Percentiles rank a stretch among this genome's conserved stretches.
Evolutionary conservation across 2,888 invertebrate species (phyloP).

Genomic region (Eubasilissa splendida): DNA sequence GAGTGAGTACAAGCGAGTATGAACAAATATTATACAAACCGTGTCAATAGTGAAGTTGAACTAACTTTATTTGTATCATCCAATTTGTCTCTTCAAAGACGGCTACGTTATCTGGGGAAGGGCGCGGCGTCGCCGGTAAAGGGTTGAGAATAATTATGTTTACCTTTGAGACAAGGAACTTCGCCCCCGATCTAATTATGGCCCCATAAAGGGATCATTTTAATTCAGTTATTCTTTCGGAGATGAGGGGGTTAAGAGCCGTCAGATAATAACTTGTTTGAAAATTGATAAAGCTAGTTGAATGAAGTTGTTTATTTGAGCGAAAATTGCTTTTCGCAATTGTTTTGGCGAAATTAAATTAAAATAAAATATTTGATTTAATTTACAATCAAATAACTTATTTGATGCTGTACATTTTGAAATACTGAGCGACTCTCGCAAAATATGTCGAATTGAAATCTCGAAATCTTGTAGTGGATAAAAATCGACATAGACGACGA

Average conservation of each 20-base stretch:
- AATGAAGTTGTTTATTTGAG: too few relatives aligned
- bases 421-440: too few relatives aligned
- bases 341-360: too few relatives aligned
- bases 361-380: too few relatives aligned
- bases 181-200: constrained; percentile 25
- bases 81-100: constrained; percentile 16
- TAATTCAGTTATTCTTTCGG: constrained; percentile 26
- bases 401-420: too few relatives aligned
- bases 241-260: not conserved
- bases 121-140: not conserved
- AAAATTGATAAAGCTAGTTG: not conserved
- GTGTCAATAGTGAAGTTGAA: not conserved
- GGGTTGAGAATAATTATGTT: constrained; percentile 28
- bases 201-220: constrained; percentile 5
- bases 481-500: too few relatives aligned
- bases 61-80: constrained; percentile 2
- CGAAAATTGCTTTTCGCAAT: too few relatives aligned
- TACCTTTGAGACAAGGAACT: constrained; percentile 25
- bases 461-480: too few relatives aligned
- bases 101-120: not conserved
- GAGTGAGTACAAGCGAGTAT: not conserved
- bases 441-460: too few relatives aligned
- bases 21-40: not conserved
- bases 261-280: not conserved
- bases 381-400: too few relatives aligned